Base-by-base conservation (phyloP, 2,113 vertebrate genomes). In the Xenotilapia longispinis region DNA sequence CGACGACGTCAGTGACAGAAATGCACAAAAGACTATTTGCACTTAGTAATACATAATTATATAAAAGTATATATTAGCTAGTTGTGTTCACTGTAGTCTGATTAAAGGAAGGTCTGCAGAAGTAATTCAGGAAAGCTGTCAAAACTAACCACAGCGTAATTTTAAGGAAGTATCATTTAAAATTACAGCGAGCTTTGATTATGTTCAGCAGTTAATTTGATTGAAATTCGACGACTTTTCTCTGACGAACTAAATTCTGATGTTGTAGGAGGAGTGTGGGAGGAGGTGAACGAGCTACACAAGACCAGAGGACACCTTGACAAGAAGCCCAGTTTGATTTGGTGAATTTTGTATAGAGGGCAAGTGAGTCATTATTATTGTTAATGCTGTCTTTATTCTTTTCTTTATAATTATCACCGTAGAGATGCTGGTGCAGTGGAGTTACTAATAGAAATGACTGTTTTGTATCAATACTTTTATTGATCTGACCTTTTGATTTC, bases 231-330 rank as follows among this genome's bases (percentile, higher is more conserved):
- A 58, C 21, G 28, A 80, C 36, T 81, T 31, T 79, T 0, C 57
- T 85, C 13, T 82, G 82, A 75, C 3, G n/a, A 84, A 87, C 31
- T 80, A 2, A 81, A 78, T 21, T 80, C 80, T 87, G 83, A 51
- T 60, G 78, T 26, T 81, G 79, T 84, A 0, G 88, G 91, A 90
- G 88, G 88, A 45, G 54, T 1, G 88, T 88, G 28, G 93, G 91
- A 89, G 87, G 88, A 90, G 87, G 84, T 86, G 75, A 90, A 82
- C 65, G 78, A 82, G 53, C 79, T 84, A 70, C 60, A 38, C 82
- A 85, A 36, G 73, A 53, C 54, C 78, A 89, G 70, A 87, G 33
- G 82, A 88, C 79, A 87, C 86, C 19, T 90, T 53, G 80, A 87
- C 45, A 47, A 17, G 21, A 70, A 82, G 87, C 85, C 84, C 80